Evolutionary conservation across 1,140 invertebrate genomes (phyloP).

Genomic region (Diorhabda elongata): DNA sequence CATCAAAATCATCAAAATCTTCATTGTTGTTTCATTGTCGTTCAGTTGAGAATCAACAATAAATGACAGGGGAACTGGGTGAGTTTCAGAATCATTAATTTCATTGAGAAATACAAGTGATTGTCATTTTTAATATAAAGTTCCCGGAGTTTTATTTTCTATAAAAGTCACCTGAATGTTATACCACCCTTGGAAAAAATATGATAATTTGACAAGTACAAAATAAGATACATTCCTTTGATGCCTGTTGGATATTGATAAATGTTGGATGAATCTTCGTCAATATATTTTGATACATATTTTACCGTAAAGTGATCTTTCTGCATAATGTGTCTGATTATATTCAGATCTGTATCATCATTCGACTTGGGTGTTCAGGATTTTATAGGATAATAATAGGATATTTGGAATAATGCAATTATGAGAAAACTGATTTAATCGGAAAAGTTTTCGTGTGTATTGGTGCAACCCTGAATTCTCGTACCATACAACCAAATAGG

Average conservation of each 20-base stretch:
- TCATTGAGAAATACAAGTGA: not conserved
- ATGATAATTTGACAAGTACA: not conserved
- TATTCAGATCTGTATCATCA: no score
- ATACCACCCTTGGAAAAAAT: not conserved
- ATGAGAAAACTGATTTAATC: no score
- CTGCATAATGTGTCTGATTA: no score
- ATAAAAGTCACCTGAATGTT: not conserved
- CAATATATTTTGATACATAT: not conserved
- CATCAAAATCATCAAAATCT: no score
- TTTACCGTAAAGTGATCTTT: no score
- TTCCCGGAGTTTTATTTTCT: not conserved
- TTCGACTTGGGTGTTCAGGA: no score
- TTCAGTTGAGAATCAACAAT: not conserved
- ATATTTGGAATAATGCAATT: no score
- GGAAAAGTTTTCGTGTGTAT: no score
- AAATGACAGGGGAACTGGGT: not conserved
- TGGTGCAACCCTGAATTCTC: no score
- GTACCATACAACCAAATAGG: no score
- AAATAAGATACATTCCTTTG: not conserved
- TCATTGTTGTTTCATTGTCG: not conserved
- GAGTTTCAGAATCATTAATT: not conserved
- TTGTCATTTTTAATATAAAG: not conserved
- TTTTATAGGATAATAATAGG: no score
- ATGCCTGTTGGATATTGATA: constrained; percentile 1
- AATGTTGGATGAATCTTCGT: not conserved